Percentiles rank a stretch among this genome's conserved stretches.
These are phyloP conservation scores for Cryptus armator DNA, from an alignment of 2,888 invertebrate genomes.

Conservation along the genomic window DNA sequence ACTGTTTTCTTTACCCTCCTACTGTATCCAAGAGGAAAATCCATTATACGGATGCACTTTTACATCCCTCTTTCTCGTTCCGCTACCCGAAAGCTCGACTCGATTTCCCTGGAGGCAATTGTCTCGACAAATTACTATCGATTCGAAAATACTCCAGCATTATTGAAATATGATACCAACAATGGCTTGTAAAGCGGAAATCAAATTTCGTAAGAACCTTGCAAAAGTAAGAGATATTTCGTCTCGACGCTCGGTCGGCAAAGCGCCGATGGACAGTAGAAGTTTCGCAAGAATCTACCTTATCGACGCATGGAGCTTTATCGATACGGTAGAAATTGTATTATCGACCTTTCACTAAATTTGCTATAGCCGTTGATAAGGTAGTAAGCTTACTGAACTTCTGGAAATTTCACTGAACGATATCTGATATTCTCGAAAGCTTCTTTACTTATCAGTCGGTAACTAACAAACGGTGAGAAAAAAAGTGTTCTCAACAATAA, in stretches of 20 bases:
- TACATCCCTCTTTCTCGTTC: not conserved
- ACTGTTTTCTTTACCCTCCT: not conserved
- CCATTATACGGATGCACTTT: conserved; percentile 27
- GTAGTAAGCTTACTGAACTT: not conserved
- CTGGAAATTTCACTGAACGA: too few species aligned
- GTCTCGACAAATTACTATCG: not conserved
- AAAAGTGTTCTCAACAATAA: not conserved
- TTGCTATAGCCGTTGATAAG: not conserved
- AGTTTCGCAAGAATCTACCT: not conserved
- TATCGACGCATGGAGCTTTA: not conserved
- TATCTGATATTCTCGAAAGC: not conserved
- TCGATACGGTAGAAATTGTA: not conserved
- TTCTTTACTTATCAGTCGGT: not conserved
- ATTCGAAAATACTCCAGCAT: conserved; percentile 2
- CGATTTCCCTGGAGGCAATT: conserved; percentile 16
- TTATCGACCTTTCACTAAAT: conserved; percentile 24
- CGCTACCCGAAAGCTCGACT: not conserved
- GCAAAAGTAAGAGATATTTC: not conserved
- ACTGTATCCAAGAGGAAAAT: conserved; percentile 28
- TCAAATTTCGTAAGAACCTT: not conserved
- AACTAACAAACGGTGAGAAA: not conserved
- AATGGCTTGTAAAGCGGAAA: not conserved
- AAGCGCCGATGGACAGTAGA: not conserved
- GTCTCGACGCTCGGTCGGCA: not conserved
- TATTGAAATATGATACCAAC: conserved; percentile 11